Percentiles rank a stretch among this genome's conserved stretches.
Conservation (phyloP, 2,113 vertebrate species). For the Suncus etruscus region DNA sequence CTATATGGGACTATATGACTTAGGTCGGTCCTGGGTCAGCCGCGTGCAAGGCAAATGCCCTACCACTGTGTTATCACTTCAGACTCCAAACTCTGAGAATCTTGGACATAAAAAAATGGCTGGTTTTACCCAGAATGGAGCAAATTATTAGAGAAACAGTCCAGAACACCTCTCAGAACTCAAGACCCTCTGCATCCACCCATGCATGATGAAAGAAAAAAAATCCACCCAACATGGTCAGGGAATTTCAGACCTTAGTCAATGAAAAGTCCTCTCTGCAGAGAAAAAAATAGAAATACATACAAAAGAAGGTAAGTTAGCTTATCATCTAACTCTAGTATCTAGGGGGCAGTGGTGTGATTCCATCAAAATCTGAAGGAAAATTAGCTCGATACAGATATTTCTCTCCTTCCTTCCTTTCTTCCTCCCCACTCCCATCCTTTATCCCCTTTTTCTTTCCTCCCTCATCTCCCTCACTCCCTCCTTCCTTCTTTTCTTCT, state of each 20-base stretch:
- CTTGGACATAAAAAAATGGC: neutral
- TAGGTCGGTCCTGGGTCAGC: too few relatives aligned
- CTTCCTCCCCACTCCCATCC: too few relatives aligned
- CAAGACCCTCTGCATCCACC: neutral
- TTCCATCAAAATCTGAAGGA: constrained; percentile 45
- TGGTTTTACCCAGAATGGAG: neutral
- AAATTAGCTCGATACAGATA: neutral
- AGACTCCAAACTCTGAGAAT: too few relatives aligned
- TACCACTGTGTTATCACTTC: too few relatives aligned
- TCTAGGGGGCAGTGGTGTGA: neutral
- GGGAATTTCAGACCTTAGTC: constrained; percentile 12
- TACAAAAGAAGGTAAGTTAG: constrained; percentile 14
- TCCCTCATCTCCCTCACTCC: too few relatives aligned
- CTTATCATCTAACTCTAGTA: neutral
- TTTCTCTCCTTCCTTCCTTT: too few relatives aligned
- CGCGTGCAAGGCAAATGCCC: too few relatives aligned
- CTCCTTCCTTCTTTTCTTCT: too few relatives aligned
- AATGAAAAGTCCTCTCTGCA: constrained; percentile 23
- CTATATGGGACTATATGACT: too few relatives aligned
- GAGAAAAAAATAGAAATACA: constrained; percentile 21
- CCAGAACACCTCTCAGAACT: neutral
- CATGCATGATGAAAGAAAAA: neutral
- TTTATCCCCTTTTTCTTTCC: too few relatives aligned
- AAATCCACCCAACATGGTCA: neutral
- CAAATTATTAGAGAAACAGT: constrained; percentile 38